Evolutionary conservation across 2,797 vertebrate species (phyloP), one percentile per base, ranked within the genome.

Genomic region (Gila robusta): DNA sequence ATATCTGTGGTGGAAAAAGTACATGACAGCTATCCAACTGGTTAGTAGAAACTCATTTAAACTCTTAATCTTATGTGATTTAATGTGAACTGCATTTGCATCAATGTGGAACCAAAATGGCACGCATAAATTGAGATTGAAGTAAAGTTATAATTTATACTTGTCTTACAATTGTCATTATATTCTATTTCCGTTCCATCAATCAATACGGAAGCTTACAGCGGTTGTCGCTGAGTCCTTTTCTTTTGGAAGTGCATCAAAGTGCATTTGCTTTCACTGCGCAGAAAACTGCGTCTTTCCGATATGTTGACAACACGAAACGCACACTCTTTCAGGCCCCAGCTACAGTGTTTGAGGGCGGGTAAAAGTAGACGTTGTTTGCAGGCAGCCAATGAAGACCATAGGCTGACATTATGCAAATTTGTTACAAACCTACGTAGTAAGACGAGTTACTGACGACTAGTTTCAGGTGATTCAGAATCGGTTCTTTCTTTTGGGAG

Each of bases 1-100:
- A 89, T 99, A 96, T 89, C 93, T 99, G 79, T 99, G 98, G 98
- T 99, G 98, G 98, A 99, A 99, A 92, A 99, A 99, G 82, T 96
- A 99, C 90, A 98, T 99, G 96, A 99, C 98, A 0, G 98, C 97
- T 82, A 98, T 99, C 90, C 98, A 99, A 90, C 95, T 99, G 94
- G 98, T 99, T 91, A 90, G 97, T 95, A 14, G n/a, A 26, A 41
- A 81, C 52, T 79, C 26, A 16, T 5, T 41, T 21, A 4, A 26
- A 12, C 6, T 41, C 21, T 64, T 2, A n/a, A 14, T 23, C 39
- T 5, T 49, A 1, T 59, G 8, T 19, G 56, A 79, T 26, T 17
- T 62, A 28, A 19, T 2, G 14, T 19, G 4, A 73, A 49, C n/a
- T 19, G 16, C 47, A 28, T 49, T 32, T 78, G 52, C 6, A 39